phyloP scores from a whole-genome alignment of 2,888 invertebrate species.

The Petrophora chlorosata region DNA sequence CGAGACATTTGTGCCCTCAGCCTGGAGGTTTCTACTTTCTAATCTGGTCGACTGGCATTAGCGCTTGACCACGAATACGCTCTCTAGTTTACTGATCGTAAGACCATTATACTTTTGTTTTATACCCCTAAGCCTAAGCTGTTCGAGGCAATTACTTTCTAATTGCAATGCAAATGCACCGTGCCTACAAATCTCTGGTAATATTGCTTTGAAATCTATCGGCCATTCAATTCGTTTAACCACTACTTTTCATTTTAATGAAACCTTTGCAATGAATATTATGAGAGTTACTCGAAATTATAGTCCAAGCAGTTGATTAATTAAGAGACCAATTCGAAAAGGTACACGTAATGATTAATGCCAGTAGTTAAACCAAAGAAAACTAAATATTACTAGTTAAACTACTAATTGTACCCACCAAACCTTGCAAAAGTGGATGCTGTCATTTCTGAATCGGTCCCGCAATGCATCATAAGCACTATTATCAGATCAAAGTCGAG shows the following conservation, averaged over 20 bases:
- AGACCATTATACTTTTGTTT: conserved; percentile 68
- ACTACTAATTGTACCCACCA: conserved; percentile 16
- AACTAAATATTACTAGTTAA: too few relatives aligned
- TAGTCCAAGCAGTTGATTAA: not conserved
- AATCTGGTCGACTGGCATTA: conserved; percentile 66
- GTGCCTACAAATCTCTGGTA: conserved; percentile 13
- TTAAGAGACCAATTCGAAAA: not conserved
- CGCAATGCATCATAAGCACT: conserved; percentile 47
- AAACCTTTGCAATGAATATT: not conserved
- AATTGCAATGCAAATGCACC: conserved; percentile 54
- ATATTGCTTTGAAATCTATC: conserved; percentile 6
- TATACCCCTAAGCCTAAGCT: conserved; percentile 64
- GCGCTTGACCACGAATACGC: conserved; percentile 64
- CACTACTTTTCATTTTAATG: not conserved
- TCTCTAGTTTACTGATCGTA: conserved; percentile 64
- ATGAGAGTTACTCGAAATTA: too few relatives aligned
- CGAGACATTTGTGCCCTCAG: conserved; percentile 52
- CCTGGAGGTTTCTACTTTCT: conserved; percentile 72
- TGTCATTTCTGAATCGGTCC: conserved; percentile 47
- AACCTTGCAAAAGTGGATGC: conserved; percentile 21
- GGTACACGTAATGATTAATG: conserved; percentile 4
- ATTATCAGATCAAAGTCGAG: conserved; percentile 61
- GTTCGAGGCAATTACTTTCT: conserved; percentile 62
- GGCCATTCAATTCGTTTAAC: conserved; percentile 3
- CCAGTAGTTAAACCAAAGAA: too few relatives aligned